Evolutionary conservation across 2,888 invertebrate genomes (phyloP).

Genomic region (Chorisops tibialis): DNA sequence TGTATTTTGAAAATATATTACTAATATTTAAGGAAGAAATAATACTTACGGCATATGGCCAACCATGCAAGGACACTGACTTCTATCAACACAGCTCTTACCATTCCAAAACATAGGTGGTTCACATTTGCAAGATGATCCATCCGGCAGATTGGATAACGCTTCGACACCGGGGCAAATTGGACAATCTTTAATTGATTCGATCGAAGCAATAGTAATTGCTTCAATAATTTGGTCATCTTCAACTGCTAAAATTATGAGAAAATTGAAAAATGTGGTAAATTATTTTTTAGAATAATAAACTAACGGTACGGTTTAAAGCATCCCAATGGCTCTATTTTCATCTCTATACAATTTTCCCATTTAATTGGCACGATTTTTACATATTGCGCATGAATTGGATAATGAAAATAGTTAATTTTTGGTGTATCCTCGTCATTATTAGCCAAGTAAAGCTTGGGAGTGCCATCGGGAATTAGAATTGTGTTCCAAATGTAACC

Average conservation of each 20-base stretch:
- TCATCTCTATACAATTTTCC: slow-evolving; percentile 69
- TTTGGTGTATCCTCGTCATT: slow-evolving; percentile 62
- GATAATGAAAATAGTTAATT: slow-evolving; percentile 65
- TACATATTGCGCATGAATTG: slow-evolving; percentile 68
- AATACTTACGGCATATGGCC: slow-evolving; percentile 60
- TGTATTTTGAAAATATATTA: neutral
- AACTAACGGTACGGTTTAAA: slow-evolving; percentile 67
- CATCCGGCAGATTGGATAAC: slow-evolving; percentile 22
- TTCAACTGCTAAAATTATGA: slow-evolving; percentile 5
- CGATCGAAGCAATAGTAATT: slow-evolving; percentile 34
- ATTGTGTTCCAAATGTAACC: slow-evolving; percentile 69
- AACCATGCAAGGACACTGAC: slow-evolving; percentile 75
- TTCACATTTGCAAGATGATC: slow-evolving; percentile 56
- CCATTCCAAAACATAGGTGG: slow-evolving; percentile 69
- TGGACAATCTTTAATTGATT: slow-evolving; percentile 27
- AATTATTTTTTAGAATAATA: neutral
- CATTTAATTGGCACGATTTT: slow-evolving; percentile 71
- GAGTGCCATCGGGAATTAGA: slow-evolving; percentile 56
- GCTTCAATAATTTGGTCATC: slow-evolving; percentile 34
- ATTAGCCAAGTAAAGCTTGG: slow-evolving; percentile 68
- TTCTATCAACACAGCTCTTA: slow-evolving; percentile 63
- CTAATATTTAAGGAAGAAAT: neutral
- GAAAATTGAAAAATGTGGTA: neutral
- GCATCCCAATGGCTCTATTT: slow-evolving; percentile 76
- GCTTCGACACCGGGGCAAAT: slow-evolving; percentile 57